phyloP scores from a whole-genome alignment of 1,140 invertebrate species.

The Vanessa atalanta region DNA sequence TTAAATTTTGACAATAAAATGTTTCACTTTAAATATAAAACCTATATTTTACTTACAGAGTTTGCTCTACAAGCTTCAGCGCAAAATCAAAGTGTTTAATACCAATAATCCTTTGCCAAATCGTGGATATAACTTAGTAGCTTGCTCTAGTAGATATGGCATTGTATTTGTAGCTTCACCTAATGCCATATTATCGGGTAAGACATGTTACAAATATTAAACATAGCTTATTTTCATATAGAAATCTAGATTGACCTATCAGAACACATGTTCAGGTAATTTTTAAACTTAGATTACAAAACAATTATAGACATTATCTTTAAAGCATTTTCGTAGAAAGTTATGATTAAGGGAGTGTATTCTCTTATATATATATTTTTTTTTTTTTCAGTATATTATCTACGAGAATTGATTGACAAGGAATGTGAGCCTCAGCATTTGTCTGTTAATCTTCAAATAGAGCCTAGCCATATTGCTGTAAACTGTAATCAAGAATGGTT shows the following conservation, averaged over 20 bases:
- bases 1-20: no score
- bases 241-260: no score
- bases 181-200: slow-evolving; percentile 65
- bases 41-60: slow-evolving; percentile 46
- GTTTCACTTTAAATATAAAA: background rate
- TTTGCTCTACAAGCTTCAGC: slow-evolving; percentile 68
- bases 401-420: slow-evolving; percentile 61
- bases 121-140: slow-evolving; percentile 67
- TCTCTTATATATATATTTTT: no score
- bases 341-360: no score
- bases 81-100: slow-evolving; percentile 73
- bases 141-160: slow-evolving; percentile 67
- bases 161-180: slow-evolving; percentile 67
- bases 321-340: no score
- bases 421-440: slow-evolving; percentile 58
- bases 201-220: background rate
- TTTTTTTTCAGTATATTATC: slow-evolving; percentile 57
- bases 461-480: slow-evolving; percentile 58
- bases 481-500: slow-evolving; percentile 66
- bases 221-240: background rate
- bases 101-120: slow-evolving; percentile 57
- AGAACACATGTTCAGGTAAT: no score
- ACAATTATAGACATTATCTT: no score
- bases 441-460: slow-evolving; percentile 53
- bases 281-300: no score